Evolutionary conservation across 2,113 vertebrate species (phyloP).

Genomic region (Otus sunia): DNA sequence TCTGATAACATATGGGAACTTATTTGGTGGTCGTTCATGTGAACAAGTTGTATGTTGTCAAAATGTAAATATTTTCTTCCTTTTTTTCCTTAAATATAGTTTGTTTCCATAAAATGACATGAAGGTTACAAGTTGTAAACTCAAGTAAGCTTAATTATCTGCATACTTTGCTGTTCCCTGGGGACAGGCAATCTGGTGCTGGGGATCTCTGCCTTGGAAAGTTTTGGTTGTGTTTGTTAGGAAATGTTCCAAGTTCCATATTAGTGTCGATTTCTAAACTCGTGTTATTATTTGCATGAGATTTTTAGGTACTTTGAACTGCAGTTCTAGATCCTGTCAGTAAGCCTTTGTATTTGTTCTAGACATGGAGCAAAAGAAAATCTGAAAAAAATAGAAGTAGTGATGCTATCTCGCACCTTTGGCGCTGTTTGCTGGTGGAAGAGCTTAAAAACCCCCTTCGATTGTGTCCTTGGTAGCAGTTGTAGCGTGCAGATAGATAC

Average conservation of each 20-base stretch:
- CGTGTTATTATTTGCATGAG: not conserved
- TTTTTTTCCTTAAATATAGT: constrained; percentile 3
- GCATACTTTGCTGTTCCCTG: constrained; percentile 45
- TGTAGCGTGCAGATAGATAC: not conserved
- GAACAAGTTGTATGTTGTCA: constrained; percentile 36
- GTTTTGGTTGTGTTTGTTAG: constrained; percentile 29
- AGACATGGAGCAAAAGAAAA: not conserved
- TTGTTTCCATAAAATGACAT: constrained; percentile 51
- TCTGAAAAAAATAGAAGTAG: not conserved
- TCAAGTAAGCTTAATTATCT: constrained; percentile 55
- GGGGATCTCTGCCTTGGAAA: constrained; percentile 17
- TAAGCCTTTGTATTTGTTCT: not conserved
- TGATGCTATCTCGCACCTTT: not conserved
- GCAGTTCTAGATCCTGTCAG: not conserved
- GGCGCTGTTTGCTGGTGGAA: not conserved
- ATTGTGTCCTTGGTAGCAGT: not conserved
- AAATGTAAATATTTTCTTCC: constrained; percentile 49
- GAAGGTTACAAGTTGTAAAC: constrained; percentile 38
- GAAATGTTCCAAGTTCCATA: not conserved
- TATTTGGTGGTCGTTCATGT: not conserved
- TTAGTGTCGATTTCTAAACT: not conserved
- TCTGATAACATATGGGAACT: constrained; percentile 40
- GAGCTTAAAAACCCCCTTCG: not conserved
- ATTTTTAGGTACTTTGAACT: not conserved
- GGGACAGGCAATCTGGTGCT: constrained; percentile 44